Base-by-base conservation (phyloP, 1,140 invertebrate species). In the Drosophila sucinea region DNA sequence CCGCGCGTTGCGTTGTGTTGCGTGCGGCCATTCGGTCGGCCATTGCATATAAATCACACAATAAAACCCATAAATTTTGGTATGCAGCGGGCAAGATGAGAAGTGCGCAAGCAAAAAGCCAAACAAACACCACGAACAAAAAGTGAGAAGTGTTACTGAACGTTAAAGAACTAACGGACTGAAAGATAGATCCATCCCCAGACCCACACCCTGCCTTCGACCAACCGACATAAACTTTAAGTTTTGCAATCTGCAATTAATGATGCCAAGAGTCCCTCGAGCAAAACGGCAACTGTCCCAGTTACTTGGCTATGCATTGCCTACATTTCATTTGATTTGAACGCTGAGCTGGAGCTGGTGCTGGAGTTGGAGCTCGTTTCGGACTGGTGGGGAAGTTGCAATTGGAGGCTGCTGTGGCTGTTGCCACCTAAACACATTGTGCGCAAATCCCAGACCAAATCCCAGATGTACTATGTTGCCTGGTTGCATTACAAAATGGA, bases 41-140 rank as follows among this genome's bases (percentile, higher is more conserved):
- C 72, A 70, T 83, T 64, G 80, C 83, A 87, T 87, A 87, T 87
- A 87, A 87, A 87, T 87, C 83, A 87, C 79, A 89, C 77, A 89
- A 87, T 84, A 87, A 87, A 87, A 89, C 84, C 84, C 84, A 87
- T 87, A 87, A 87, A 87, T 87, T 51, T 89, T 79, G 64, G 83
- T 71, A 74, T 84, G 84, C 83, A 89, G 73, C 58, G 65, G 65
- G 73, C 77, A 77, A 79, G 77, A 79, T 79, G 67, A 71, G 66
- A 72, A 83, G 77, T 73, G 73, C 41, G 66, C 38, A 33, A n/a
- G 51, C 54, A 60, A 51, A 40, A 25, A 56, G 30, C 23, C 41
- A 66, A 60, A 54, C 40, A 55, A 64, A 62, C 66, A 57, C 40
- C 32, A 60, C 54, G 11, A 58, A 58, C 56, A 58, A 58, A 58